These are phyloP conservation scores for Sturnus vulgaris DNA, from an alignment of 2,113 vertebrate genomes.

Conservation along the genomic window DNA sequence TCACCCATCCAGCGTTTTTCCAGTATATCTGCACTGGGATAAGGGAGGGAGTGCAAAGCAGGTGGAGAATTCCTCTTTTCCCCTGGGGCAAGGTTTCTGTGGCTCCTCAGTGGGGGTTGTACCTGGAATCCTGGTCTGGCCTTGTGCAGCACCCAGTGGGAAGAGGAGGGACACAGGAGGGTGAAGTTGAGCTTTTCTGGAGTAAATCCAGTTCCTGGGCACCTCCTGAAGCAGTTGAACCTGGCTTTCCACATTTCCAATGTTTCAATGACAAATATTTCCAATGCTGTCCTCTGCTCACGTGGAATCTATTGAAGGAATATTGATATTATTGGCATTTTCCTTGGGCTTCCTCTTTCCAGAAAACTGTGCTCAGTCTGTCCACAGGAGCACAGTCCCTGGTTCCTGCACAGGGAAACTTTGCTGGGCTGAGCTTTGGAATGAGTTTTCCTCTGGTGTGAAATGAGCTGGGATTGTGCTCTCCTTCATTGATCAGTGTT, in stretches of 20 bases:
- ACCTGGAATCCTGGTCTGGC: no score
- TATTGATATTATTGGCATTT: background rate
- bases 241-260: no score
- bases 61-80: background rate
- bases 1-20: background rate
- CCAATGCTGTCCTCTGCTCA: background rate
- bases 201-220: background rate
- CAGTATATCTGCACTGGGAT: accelerated
- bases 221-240: background rate
- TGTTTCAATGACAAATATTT: background rate
- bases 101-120: background rate
- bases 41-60: background rate
- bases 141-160: accelerated
- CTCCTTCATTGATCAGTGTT: accelerated
- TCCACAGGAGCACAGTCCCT: accelerated
- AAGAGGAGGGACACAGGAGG: background rate
- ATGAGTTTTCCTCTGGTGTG: background rate
- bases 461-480: background rate
- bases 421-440: background rate
- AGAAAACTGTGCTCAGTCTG: background rate
- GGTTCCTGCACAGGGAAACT: background rate
- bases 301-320: accelerated
- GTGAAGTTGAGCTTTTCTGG: background rate
- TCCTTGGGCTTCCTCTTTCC: background rate
- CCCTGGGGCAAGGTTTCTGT: background rate